Percentiles rank a stretch among this genome's conserved stretches.
Conservation (phyloP, 1,140 invertebrate genomes). For the Drosophila watanabei region DNA sequence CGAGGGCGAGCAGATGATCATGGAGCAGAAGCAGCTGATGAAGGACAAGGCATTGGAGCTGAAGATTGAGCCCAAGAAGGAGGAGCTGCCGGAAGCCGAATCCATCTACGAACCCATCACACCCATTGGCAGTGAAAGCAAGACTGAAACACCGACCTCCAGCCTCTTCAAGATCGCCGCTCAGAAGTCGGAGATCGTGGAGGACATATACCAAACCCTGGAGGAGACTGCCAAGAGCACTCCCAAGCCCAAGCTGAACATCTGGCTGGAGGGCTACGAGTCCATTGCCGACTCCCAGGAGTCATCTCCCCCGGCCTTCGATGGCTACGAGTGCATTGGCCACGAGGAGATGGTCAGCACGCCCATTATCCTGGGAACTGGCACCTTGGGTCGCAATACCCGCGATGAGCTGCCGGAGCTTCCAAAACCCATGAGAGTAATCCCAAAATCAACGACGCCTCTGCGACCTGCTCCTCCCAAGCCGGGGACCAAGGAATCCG, state of each 20-base stretch:
- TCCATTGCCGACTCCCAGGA: constrained; percentile 74
- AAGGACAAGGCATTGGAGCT: constrained; percentile 7
- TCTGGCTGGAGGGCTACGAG: constrained; percentile 78
- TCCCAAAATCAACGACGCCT: constrained; percentile 57
- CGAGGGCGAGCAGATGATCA: constrained; percentile 72
- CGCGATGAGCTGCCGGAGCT: constrained; percentile 75
- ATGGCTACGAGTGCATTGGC: constrained; percentile 79
- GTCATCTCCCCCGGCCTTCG: constrained; percentile 14
- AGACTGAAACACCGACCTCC: constrained; percentile 67
- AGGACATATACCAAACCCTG: constrained; percentile 79
- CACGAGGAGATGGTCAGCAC: constrained; percentile 24
- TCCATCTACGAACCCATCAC: constrained; percentile 79
- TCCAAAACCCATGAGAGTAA: constrained; percentile 75
- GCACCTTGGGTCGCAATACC: constrained; percentile 70
- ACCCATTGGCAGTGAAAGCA: constrained; percentile 40
- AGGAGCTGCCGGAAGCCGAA: constrained; percentile 26
- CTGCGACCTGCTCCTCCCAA: constrained; percentile 62
- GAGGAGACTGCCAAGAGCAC: constrained; percentile 51
- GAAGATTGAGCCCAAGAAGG: not conserved
- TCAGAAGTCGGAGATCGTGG: constrained; percentile 24
- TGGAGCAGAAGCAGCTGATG: constrained; percentile 72
- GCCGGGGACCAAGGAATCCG: constrained; percentile 56
- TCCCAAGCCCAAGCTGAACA: constrained; percentile 26
- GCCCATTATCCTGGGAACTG: constrained; percentile 20
- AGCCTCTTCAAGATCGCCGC: constrained; percentile 60